Percentiles rank a stretch among this genome's conserved stretches.
Conservation (phyloP, 2,888 invertebrate genomes). For the Tricholauxania praeusta region DNA sequence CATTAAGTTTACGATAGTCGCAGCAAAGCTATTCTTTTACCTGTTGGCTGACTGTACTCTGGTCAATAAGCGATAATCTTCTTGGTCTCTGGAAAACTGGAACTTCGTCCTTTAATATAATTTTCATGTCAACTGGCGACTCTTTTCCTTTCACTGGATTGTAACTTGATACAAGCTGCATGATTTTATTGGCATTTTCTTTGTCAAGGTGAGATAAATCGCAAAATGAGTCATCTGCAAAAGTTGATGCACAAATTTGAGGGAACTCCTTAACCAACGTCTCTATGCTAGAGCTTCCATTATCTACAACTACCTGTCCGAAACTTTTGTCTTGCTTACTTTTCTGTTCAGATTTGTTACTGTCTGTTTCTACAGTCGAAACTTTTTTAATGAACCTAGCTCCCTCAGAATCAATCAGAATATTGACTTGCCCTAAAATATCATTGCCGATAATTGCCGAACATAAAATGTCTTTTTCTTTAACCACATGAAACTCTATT, state of each 20-base stretch:
- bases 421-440: constrained; percentile 36
- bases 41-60: neutral
- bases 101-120: constrained; percentile 5
- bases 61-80: neutral
- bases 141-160: neutral
- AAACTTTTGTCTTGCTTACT: neutral
- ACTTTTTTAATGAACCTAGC: constrained; percentile 33
- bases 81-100: neutral
- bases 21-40: constrained; percentile 50
- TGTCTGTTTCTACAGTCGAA: neutral
- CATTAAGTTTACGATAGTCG: constrained; percentile 38
- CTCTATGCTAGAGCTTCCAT: neutral
- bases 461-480: constrained; percentile 37
- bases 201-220: neutral
- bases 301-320: too few species aligned
- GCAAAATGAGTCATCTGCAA: neutral
- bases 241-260: neutral
- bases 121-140: constrained; percentile 16
- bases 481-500: constrained; percentile 38
- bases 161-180: neutral
- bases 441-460: constrained; percentile 42
- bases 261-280: neutral
- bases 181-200: neutral
- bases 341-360: neutral
- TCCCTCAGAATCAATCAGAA: constrained; percentile 33